Percentiles rank a stretch among this genome's conserved stretches.
phyloP scores from a whole-genome alignment of 2,797 vertebrate species.

The Rallus crepitans region DNA sequence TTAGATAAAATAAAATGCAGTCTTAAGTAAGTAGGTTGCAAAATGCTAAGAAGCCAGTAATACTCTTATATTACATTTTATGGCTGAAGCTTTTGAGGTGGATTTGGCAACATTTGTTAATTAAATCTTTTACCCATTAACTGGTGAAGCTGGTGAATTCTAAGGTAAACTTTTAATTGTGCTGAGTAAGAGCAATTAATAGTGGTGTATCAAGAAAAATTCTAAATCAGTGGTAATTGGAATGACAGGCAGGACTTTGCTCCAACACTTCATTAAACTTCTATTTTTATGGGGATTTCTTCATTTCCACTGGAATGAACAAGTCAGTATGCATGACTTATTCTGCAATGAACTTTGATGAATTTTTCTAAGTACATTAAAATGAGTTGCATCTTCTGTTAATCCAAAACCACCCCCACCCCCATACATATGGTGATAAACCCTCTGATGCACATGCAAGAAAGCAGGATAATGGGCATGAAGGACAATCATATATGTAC shows the following conservation, averaged over 20 bases:
- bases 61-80: not conserved
- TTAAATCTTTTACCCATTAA: conserved; percentile 19
- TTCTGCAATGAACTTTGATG: conserved; percentile 83
- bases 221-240: conserved; percentile 78
- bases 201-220: conserved; percentile 61
- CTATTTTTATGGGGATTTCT: conserved; percentile 84
- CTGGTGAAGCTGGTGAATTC: conserved; percentile 44
- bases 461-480: conserved; percentile 78
- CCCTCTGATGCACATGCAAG: conserved; percentile 78
- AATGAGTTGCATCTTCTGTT: conserved; percentile 80
- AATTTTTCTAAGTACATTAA: conserved; percentile 84
- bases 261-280: conserved; percentile 85
- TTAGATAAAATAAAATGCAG: conserved; percentile 38
- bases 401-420: conserved; percentile 62
- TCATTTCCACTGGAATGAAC: conserved; percentile 84
- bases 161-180: conserved; percentile 76
- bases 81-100: conserved; percentile 20
- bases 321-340: conserved; percentile 82
- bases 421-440: conserved; percentile 75
- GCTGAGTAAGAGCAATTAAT: conserved; percentile 77
- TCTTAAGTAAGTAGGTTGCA: conserved; percentile 26
- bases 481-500: conserved; percentile 81
- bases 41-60: conserved; percentile 6
- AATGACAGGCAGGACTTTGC: conserved; percentile 77
- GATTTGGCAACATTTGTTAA: conserved; percentile 29